phyloP scores from a whole-genome alignment of 2,113 vertebrate genomes.

The Cyphotilapia sp. region DNA sequence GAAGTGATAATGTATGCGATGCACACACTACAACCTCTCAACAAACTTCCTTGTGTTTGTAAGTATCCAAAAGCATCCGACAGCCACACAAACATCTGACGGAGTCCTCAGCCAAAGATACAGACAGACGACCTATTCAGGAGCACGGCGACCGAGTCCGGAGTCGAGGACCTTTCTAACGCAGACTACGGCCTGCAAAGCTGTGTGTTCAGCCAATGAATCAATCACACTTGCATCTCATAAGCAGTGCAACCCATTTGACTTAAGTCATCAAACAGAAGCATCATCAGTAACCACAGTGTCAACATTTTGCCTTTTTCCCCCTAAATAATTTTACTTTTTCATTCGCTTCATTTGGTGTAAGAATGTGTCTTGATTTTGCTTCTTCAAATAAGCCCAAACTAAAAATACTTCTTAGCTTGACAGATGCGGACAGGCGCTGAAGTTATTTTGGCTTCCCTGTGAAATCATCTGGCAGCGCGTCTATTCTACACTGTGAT shows the following conservation, averaged over 20 bases:
- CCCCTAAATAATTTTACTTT: neutral
- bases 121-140: slow-evolving; percentile 47
- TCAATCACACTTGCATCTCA: slow-evolving; percentile 1
- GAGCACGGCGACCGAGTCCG: neutral
- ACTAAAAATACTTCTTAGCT: neutral
- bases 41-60: slow-evolving; percentile 42
- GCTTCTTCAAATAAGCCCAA: neutral
- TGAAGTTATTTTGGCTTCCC: neutral
- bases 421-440: neutral
- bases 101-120: slow-evolving; percentile 31
- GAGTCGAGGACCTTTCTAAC: neutral
- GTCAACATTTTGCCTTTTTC: neutral
- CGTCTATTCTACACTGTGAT: neutral
- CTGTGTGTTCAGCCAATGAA: neutral
- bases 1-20: neutral
- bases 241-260: neutral
- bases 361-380: neutral
- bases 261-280: neutral
- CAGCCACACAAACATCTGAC: slow-evolving; percentile 46
- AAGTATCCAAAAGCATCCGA: slow-evolving; percentile 47
- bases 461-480: neutral
- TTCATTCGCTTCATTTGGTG: neutral
- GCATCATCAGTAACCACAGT: neutral
- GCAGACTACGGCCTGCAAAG: neutral
- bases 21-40: neutral